Conservation (phyloP, 2,113 vertebrate genomes). For the Proterorhinus semilunaris region DNA sequence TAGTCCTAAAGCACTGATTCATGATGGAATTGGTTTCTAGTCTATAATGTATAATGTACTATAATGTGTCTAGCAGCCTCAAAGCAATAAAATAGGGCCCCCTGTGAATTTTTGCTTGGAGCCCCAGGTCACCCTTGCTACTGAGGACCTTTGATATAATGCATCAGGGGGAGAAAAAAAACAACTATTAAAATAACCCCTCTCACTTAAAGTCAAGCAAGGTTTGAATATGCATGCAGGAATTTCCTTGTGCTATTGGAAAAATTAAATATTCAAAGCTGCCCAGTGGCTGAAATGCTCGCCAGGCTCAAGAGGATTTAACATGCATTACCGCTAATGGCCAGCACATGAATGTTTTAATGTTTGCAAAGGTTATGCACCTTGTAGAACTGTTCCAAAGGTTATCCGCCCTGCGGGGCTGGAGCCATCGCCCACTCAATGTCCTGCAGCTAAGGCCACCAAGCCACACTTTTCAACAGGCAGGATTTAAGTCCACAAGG, state of each 20-base stretch:
- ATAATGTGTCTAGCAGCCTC: no score
- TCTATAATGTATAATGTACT: no score
- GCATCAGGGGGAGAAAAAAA: no score
- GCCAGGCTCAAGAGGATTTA: conserved; percentile 47
- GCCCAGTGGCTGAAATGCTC: conserved; percentile 36
- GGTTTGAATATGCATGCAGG: conserved; percentile 31
- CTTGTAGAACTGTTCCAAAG: conserved; percentile 59
- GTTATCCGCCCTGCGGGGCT: conserved; percentile 46
- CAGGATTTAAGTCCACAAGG: conserved; percentile 28
- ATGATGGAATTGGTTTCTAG: no score
- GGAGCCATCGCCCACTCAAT: conserved; percentile 35
- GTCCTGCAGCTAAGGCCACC: conserved; percentile 20
- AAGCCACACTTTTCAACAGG: conserved; percentile 31
- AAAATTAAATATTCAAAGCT: conserved; percentile 42
- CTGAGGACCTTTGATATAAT: no score
- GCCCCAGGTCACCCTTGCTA: no score
- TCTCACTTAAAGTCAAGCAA: conserved; percentile 1
- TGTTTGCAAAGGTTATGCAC: conserved; percentile 61
- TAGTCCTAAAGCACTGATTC: no score
- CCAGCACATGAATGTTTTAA: conserved; percentile 56
- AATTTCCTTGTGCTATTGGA: conserved; percentile 26
- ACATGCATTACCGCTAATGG: conserved; percentile 56
- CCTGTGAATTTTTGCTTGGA: no score
- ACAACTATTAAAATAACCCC: conserved; percentile 23
- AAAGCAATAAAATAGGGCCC: no score